Percentiles rank a stretch among this genome's conserved stretches.
Evolutionary conservation across 2,797 vertebrate species (phyloP).

Genomic region (Amphiprion clarkii): DNA sequence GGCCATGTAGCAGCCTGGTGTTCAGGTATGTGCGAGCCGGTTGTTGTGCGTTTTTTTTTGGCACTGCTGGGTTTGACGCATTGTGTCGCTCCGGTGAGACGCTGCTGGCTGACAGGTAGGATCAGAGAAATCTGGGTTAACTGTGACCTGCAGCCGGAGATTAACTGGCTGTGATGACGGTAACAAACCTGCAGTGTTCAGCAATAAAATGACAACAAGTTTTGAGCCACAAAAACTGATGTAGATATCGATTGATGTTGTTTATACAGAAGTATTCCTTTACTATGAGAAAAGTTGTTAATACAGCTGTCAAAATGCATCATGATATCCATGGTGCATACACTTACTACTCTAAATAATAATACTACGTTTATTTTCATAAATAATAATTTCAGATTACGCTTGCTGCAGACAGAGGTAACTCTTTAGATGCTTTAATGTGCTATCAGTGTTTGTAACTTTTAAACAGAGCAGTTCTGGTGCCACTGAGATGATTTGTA

Average conservation of each 20-base stretch:
- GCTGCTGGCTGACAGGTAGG: not conserved
- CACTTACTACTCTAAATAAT: not conserved
- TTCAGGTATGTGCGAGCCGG: conserved; percentile 27
- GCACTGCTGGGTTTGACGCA: not conserved
- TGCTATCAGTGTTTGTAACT: no score
- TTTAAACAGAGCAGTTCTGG: no score
- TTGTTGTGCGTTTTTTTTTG: not conserved
- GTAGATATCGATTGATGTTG: no score
- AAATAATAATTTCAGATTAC: not conserved
- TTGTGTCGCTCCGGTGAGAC: not conserved
- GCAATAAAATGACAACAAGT: not conserved
- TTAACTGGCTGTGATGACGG: not conserved
- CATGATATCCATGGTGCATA: not conserved
- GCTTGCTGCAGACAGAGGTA: no score
- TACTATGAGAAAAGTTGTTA: not conserved
- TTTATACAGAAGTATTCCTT: not conserved
- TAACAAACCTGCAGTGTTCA: not conserved
- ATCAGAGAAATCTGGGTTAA: not conserved
- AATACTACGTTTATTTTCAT: no score
- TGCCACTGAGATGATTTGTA: no score
- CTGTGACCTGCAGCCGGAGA: not conserved
- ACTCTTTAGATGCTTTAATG: no score
- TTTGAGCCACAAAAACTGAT: no score
- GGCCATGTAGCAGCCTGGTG: conserved; percentile 43
- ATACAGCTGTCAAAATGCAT: not conserved